phyloP scores from a whole-genome alignment of 1,140 invertebrate species.

The Hesperophylax magnus region DNA sequence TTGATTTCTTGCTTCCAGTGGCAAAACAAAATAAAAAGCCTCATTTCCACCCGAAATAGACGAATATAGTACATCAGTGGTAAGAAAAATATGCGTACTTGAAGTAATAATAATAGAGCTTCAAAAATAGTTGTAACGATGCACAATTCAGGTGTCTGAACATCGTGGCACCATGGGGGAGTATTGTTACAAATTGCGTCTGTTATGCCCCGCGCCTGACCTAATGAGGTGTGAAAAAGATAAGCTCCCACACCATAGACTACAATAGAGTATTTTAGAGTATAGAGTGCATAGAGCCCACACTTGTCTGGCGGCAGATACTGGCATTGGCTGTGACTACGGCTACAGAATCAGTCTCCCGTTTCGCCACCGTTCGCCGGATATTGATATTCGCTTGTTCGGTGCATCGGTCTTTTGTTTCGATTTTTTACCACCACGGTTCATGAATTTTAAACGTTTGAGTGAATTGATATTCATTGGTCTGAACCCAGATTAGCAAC shows the following conservation, averaged over 20 bases:
- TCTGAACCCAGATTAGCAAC: not conserved
- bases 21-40: too few species aligned
- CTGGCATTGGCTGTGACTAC: not conserved
- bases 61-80: too few species aligned
- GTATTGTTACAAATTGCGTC: slow-evolving; percentile 69
- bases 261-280: not conserved
- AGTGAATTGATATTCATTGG: slow-evolving; percentile 25
- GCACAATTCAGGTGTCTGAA: slow-evolving; percentile 17
- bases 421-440: slow-evolving; percentile 7
- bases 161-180: slow-evolving; percentile 36
- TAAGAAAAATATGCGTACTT: too few species aligned
- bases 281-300: not conserved
- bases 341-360: not conserved
- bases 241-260: slow-evolving; percentile 58
- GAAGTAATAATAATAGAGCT: too few species aligned
- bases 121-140: not conserved
- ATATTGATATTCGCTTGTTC: slow-evolving; percentile 33
- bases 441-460: slow-evolving; percentile 8
- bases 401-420: slow-evolving; percentile 27
- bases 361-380: not conserved
- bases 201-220: slow-evolving; percentile 64
- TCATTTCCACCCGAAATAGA: too few species aligned
- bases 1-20: too few species aligned
- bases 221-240: slow-evolving; percentile 71
- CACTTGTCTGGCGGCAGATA: not conserved